Evolutionary conservation across 2,113 vertebrate genomes (phyloP).

Genomic region (Scolopax mira): DNA sequence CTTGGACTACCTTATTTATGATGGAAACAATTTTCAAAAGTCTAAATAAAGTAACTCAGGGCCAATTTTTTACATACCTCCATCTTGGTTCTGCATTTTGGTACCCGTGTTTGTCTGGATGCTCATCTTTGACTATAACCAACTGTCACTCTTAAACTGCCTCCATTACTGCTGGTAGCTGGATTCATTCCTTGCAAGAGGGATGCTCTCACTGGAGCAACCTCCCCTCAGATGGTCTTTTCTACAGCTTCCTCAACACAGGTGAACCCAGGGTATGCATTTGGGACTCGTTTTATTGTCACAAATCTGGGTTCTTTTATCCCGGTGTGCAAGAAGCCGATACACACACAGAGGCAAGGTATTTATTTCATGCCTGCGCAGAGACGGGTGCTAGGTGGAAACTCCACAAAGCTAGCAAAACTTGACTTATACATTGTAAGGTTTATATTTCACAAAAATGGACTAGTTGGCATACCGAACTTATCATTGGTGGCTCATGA

Average conservation of each 20-base stretch:
- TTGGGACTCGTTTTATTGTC: not conserved
- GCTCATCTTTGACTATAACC: not conserved
- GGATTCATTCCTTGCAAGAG: not conserved
- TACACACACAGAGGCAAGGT: not conserved
- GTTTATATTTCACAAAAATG: not conserved
- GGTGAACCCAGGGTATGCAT: accelerated
- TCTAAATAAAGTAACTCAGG: not conserved
- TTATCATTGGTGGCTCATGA: not conserved
- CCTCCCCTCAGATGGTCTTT: accelerated
- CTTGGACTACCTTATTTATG: not conserved
- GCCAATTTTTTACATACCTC: not conserved
- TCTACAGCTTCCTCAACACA: not conserved
- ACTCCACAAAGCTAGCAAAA: not conserved
- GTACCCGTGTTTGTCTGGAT: not conserved
- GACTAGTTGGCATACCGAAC: not conserved
- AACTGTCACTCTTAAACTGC: not conserved
- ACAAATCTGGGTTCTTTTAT: not conserved
- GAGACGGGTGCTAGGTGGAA: not conserved
- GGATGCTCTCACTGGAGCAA: not conserved
- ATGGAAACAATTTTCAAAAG: not conserved
- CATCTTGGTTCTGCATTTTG: not conserved
- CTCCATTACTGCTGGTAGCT: accelerated
- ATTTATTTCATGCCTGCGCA: not conserved
- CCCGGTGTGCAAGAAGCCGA: not conserved
- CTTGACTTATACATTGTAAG: not conserved